Evolutionary conservation across 92 coral and sea anemone genomes (phyloP), one percentile per base, ranked within the genome.

Genomic region (Epizoanthus illoricatus): DNA sequence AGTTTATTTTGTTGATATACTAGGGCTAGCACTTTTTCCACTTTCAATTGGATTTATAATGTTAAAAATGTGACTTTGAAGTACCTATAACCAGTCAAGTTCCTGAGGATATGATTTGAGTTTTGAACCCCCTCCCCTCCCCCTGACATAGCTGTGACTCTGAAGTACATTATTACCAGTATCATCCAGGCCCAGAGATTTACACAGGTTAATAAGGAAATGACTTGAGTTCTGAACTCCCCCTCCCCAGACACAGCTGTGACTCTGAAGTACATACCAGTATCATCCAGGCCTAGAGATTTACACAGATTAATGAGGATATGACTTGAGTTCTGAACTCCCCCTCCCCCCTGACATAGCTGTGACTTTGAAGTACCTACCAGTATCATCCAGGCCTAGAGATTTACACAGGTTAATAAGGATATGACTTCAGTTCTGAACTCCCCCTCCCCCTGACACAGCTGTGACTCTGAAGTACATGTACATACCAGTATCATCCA

Each of bases 401-500:
- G 98, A 87, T 80, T 87, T 91, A 59, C 92, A 89, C 61, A 96
- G 73, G 59, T 93, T 89, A 9, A 92, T 84, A 16, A 93, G 85
- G 54, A 91, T 93, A 55, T 84, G 87, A 43, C 69, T 91, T 15
- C 94, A 96, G 54, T 88, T 86, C 69, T 89, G 7, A 49, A 49
- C 55, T 12, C 55, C 49, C 2, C 55, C 55, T 12, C 12, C 55
- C 10, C 12, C 12, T 12, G 10, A 49, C 10, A 49, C 12, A 49
- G 55, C 55, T 49, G 55, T 49, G 55, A 49, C 55, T 7, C 54
- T 47, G 56, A 45, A 43, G n/a, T 12, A 69, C n/a, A n/a, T n/a
- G n/a, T n/a, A n/a, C 86, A 3, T 84, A 93, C 98, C 98, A 28
- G 93, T 88, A 59, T 90, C 90, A 54, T 96, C 98, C 19, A 76